A percentile compares a stretch with the other conserved stretches of the same genome.
These are phyloP conservation scores for Lucifuga dentata DNA, from an alignment of 2,113 vertebrate species.

Conservation along the genomic window DNA sequence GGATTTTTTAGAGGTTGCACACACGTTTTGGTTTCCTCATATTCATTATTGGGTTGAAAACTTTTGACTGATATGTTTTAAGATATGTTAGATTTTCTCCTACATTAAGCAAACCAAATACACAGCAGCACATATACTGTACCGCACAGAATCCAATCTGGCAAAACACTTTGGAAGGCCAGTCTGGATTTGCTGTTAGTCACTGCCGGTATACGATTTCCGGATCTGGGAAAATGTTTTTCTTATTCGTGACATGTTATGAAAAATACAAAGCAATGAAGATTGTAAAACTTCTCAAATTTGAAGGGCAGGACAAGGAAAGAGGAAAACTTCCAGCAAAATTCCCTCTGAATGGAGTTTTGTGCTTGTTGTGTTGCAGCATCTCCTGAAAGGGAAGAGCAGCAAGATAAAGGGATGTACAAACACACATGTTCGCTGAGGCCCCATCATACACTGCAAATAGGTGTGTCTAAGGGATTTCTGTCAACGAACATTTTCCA, in stretches of 20 bases:
- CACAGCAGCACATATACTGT: slow-evolving; percentile 30
- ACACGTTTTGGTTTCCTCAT: no score
- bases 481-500: slow-evolving; percentile 25
- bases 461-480: slow-evolving; percentile 50
- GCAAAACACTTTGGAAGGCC: slow-evolving; percentile 70
- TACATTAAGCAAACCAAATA: slow-evolving; percentile 48
- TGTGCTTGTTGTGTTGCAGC: slow-evolving; percentile 4
- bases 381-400: slow-evolving; percentile 19
- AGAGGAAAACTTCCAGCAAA: slow-evolving; percentile 10
- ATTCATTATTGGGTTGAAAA: no score
- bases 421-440: slow-evolving; percentile 33
- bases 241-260: slow-evolving; percentile 63
- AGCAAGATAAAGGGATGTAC: slow-evolving; percentile 41
- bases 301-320: slow-evolving; percentile 33
- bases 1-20: no score
- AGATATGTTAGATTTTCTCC: slow-evolving; percentile 44
- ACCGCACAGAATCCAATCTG: slow-evolving; percentile 68
- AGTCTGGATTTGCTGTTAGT: slow-evolving; percentile 81
- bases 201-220: slow-evolving; percentile 74
- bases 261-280: slow-evolving; percentile 62
- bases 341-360: slow-evolving; percentile 22
- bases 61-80: background rate
- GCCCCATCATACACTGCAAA: slow-evolving; percentile 37
- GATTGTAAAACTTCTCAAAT: slow-evolving; percentile 53
- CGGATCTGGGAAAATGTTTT: slow-evolving; percentile 75